phyloP scores from a whole-genome alignment of 2,888 invertebrate species.

The Lypha dubia region DNA sequence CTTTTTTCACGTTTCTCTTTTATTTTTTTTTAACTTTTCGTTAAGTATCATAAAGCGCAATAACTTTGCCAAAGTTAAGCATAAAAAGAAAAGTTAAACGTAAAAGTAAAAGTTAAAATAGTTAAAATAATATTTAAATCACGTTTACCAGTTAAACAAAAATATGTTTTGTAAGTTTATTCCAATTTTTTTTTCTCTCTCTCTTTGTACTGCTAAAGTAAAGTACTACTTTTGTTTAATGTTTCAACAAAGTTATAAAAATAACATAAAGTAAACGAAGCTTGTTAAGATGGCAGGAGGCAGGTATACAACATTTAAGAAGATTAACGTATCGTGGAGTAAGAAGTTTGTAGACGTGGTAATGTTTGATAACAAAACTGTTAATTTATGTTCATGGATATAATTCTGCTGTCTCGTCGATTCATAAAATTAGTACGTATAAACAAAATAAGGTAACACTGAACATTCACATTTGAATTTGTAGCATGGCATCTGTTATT shows the following conservation, averaged over 20 bases:
- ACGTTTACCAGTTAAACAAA: conserved; percentile 60
- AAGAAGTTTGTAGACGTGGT: background rate
- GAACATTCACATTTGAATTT: too few relatives aligned
- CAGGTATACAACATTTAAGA: background rate
- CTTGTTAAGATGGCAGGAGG: background rate
- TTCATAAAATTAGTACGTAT: background rate
- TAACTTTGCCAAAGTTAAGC: conserved; percentile 44
- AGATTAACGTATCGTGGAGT: background rate
- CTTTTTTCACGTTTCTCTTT: conserved; percentile 13
- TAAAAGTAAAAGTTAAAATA: conserved; percentile 8
- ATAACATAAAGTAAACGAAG: background rate
- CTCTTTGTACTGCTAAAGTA: too few relatives aligned
- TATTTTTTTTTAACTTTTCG: too few relatives aligned
- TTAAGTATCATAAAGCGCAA: background rate
- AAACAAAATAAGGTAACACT: too few relatives aligned
- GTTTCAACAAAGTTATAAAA: conserved; percentile 15
- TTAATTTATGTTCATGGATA: background rate
- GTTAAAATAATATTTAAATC: conserved; percentile 61
- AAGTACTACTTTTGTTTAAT: conserved; percentile 16
- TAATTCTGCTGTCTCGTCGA: background rate
- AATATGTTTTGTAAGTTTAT: conserved; percentile 58
- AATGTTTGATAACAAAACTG: background rate
- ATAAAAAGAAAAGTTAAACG: conserved; percentile 28
- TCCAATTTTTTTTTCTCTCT: conserved; percentile 47
- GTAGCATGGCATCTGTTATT: too few relatives aligned